Evolutionary conservation across 2,113 vertebrate species (phyloP), one percentile per base, ranked within the genome.

Genomic region (Rattus rattus): DNA sequence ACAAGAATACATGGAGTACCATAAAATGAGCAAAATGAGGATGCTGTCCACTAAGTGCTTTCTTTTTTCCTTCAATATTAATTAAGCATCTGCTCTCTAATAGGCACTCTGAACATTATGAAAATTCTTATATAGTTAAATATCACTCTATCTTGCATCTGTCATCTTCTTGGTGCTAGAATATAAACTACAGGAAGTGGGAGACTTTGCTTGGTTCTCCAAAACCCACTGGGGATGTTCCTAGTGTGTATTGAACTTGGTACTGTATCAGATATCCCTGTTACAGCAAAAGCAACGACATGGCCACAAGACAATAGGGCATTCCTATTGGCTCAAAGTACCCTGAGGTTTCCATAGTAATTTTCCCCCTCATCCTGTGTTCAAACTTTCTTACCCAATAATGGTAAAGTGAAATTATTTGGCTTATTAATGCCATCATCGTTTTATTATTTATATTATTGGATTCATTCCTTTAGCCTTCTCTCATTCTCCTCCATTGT

Each of bases 291-390:
- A 97, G 63, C 22, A 94, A 67, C 49, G 88, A 75, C 61, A 28
- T 36, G 33, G 39, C 86, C 87, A 87, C 87, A 87, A 94, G n/a
- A 94, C 33, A 79, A 88, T 43, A 52, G 22, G 59, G 19, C 70
- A 30, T n/a, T 90, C 30, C n/a, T 94, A 33, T 91, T 96, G 89
- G 76, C 65, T 88, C 59, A 65, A 33, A 54, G 28, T 85, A 11
- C 4, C 24, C 33, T 43, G 30, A 54, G 36, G 36, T 91, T 95
- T 95, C 72, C 85, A 94, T 47, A 65, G 88, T 76, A 88, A 92
- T 30, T 80, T 93, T n/a, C 52, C 26, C 43, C 43, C 54, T 43
- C 11, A 61, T 85, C 17, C 39, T 49, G 63, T 70, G 16, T 91
- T 94, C 76, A 88, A 24, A 7, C 30, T 54, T 92, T 39, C 30